Conservation (phyloP, 2,797 vertebrate genomes). For the Scolopax bukidnonensis region DNA sequence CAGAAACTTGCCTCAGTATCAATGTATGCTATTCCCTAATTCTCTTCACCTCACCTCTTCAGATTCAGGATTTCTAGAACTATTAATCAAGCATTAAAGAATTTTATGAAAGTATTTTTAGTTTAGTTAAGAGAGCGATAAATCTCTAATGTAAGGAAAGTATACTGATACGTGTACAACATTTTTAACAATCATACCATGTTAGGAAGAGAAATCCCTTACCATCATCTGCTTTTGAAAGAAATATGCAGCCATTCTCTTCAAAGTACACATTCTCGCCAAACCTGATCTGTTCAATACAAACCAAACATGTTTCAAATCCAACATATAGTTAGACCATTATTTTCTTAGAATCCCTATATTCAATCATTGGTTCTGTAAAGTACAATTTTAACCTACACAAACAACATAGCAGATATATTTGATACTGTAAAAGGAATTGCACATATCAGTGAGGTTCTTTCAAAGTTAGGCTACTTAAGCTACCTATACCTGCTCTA, state of each 20-base stretch:
- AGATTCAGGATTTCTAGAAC: not conserved
- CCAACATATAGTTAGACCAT: not conserved
- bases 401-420: not conserved
- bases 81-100: not conserved
- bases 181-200: not conserved
- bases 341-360: not conserved
- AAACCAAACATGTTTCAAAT: slow-evolving; percentile 29
- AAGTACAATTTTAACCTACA: not conserved
- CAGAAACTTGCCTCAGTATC: not conserved
- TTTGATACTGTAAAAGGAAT: not conserved
- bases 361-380: not conserved
- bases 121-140: not conserved
- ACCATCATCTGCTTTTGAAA: slow-evolving; percentile 83
- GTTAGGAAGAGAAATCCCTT: slow-evolving; percentile 53
- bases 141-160: not conserved
- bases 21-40: not conserved
- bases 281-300: slow-evolving; percentile 81
- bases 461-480: not conserved
- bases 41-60: not conserved
- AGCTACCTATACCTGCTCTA: not conserved
- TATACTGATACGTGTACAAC: not conserved
- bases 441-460: not conserved
- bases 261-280: slow-evolving; percentile 86
- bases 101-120: not conserved
- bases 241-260: slow-evolving; percentile 86